These are phyloP conservation scores for Hymenochirus boettgeri DNA, from an alignment of 2,113 vertebrate species.

Conservation along the genomic window DNA sequence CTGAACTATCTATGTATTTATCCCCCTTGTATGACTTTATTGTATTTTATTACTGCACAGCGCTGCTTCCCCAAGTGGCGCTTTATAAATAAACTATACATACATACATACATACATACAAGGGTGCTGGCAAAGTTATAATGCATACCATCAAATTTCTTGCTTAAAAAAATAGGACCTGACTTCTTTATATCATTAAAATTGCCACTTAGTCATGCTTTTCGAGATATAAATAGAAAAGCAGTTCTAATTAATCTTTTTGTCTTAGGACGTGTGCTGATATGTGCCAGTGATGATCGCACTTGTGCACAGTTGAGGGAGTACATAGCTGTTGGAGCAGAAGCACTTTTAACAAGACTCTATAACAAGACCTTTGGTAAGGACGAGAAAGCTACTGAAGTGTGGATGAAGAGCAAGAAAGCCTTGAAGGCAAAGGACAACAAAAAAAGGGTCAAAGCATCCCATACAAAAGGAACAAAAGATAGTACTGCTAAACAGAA, in stretches of 20 bases:
- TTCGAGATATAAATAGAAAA: neutral
- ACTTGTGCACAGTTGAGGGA: slow-evolving; percentile 92
- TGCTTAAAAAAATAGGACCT: too few relatives aligned
- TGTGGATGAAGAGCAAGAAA: slow-evolving; percentile 54
- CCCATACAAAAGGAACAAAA: slow-evolving; percentile 60
- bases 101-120: too few relatives aligned
- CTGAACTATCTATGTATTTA: too few relatives aligned
- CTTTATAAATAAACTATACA: too few relatives aligned
- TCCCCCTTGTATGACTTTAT: too few relatives aligned
- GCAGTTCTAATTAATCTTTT: slow-evolving; percentile 31
- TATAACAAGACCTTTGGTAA: slow-evolving; percentile 80
- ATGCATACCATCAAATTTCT: too few relatives aligned
- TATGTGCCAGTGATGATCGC: slow-evolving; percentile 91
- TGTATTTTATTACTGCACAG: too few relatives aligned
- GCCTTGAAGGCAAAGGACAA: slow-evolving; percentile 47
- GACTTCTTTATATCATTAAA: too few relatives aligned
- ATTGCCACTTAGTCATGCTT: neutral
- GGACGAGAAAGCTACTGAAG: slow-evolving; percentile 58
- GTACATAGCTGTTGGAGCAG: slow-evolving; percentile 69
- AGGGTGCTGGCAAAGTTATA: too few relatives aligned
- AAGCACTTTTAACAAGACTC: slow-evolving; percentile 73
- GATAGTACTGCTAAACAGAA: slow-evolving; percentile 49
- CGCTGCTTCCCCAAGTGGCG: too few relatives aligned
- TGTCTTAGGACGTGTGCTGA: slow-evolving; percentile 79
- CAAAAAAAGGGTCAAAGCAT: slow-evolving; percentile 42